A percentile compares a stretch with the other conserved stretches of the same genome.
phyloP scores from a whole-genome alignment of 2,797 vertebrate species.

The Phalloptychus januarius region DNA sequence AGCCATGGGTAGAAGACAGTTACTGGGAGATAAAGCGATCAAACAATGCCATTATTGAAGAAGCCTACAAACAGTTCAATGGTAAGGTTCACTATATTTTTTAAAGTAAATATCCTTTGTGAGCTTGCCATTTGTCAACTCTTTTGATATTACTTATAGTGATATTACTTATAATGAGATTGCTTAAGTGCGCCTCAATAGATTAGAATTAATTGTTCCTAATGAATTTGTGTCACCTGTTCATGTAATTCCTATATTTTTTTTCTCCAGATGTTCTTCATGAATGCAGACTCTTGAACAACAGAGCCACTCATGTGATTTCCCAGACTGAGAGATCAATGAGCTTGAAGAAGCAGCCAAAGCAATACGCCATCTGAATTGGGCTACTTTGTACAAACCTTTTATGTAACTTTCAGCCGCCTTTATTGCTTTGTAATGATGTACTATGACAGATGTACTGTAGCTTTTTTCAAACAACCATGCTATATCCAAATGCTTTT shows the following conservation, averaged over 20 bases:
- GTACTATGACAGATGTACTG: conserved; percentile 60
- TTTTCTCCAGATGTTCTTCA: conserved; percentile 80
- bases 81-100: conserved; percentile 60
- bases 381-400: conserved; percentile 28
- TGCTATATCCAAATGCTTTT: conserved; percentile 72
- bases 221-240: background rate
- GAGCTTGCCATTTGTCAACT: background rate
- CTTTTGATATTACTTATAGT: background rate
- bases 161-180: too few relatives aligned
- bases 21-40: conserved; percentile 86
- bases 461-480: conserved; percentile 59
- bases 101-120: background rate
- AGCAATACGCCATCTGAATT: conserved; percentile 83
- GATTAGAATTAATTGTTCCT: too few relatives aligned
- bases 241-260: background rate
- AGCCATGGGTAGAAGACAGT: conserved; percentile 84
- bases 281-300: conserved; percentile 86
- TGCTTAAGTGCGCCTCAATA: background rate
- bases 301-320: conserved; percentile 83
- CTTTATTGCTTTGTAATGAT: conserved; percentile 45
- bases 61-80: conserved; percentile 85
- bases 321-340: conserved; percentile 82
- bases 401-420: conserved; percentile 23
- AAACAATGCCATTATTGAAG: conserved; percentile 83
- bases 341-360: conserved; percentile 82